phyloP scores from a whole-genome alignment of 2,797 vertebrate genomes.

The Naso thynnoides region DNA sequence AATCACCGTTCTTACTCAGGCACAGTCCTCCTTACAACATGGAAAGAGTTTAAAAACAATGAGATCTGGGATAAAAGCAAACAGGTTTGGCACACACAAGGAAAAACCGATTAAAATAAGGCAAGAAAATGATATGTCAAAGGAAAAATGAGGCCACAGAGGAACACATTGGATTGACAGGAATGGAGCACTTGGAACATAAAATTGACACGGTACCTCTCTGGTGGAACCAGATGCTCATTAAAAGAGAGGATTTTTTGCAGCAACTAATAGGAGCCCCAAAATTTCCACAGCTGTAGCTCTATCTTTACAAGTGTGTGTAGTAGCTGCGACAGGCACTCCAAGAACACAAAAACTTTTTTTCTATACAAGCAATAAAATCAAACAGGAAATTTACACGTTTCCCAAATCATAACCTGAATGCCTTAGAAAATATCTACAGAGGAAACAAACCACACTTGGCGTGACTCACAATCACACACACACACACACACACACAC shows the following conservation, averaged over 20 bases:
- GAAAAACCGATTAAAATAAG: conserved; percentile 59
- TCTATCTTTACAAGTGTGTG: conserved; percentile 69
- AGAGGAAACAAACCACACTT: conserved; percentile 67
- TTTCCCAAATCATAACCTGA: conserved; percentile 57
- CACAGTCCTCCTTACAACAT: conserved; percentile 76
- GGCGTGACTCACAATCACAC: conserved; percentile 61
- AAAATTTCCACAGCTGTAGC: conserved; percentile 59
- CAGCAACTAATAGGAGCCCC: conserved; percentile 75
- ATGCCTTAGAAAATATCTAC: conserved; percentile 77
- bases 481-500: conserved; percentile 33
- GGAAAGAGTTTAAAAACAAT: conserved; percentile 47
- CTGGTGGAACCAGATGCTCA: conserved; percentile 54
- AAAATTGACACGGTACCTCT: conserved; percentile 58
- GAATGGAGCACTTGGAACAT: conserved; percentile 68
- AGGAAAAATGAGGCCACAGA: conserved; percentile 71
- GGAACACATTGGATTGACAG: conserved; percentile 51
- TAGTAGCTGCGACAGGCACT: conserved; percentile 77
- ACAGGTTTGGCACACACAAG: conserved; percentile 73
- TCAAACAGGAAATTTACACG: conserved; percentile 55
- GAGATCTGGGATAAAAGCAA: conserved; percentile 52
- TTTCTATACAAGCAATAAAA: conserved; percentile 65
- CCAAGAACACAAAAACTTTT: conserved; percentile 56
- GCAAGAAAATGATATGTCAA: conserved; percentile 55
- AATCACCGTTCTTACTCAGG: conserved; percentile 77
- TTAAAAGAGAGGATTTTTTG: conserved; percentile 62